phyloP scores from a whole-genome alignment of 2,113 vertebrate species.

The Solea solea region DNA sequence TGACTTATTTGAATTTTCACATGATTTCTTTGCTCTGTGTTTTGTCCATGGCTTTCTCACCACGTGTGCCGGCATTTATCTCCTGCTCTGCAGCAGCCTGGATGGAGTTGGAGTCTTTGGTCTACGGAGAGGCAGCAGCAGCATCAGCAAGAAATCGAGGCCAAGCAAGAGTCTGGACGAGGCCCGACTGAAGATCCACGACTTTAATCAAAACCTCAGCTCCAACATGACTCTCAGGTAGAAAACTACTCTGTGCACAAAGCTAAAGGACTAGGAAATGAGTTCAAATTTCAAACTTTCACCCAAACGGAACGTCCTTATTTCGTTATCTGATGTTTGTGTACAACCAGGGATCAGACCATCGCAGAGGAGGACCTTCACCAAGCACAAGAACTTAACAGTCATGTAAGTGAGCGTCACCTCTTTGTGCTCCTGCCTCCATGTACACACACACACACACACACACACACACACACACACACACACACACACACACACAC shows the following conservation, averaged over 20 bases:
- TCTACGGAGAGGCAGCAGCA: conserved; percentile 22
- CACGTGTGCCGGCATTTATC: conserved; percentile 10
- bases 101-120: background rate
- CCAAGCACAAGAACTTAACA: conserved; percentile 13
- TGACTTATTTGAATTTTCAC: background rate
- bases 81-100: conserved; percentile 14
- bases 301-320: background rate
- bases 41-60: background rate
- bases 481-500: too few species aligned
- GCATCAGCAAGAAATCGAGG: conserved; percentile 22
- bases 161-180: conserved; percentile 72
- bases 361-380: conserved; percentile 56
- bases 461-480: too few species aligned
- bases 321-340: background rate
- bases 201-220: background rate
- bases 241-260: background rate
- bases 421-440: background rate
- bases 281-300: background rate
- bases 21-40: background rate
- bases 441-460: too few species aligned
- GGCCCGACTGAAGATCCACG: conserved; percentile 21
- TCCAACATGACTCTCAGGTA: conserved; percentile 53
- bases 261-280: background rate
- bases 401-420: conserved; percentile 20
- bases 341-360: conserved; percentile 56